Evolutionary conservation across 1,140 invertebrate species (phyloP).

Genomic region (Sitophilus oryzae): DNA sequence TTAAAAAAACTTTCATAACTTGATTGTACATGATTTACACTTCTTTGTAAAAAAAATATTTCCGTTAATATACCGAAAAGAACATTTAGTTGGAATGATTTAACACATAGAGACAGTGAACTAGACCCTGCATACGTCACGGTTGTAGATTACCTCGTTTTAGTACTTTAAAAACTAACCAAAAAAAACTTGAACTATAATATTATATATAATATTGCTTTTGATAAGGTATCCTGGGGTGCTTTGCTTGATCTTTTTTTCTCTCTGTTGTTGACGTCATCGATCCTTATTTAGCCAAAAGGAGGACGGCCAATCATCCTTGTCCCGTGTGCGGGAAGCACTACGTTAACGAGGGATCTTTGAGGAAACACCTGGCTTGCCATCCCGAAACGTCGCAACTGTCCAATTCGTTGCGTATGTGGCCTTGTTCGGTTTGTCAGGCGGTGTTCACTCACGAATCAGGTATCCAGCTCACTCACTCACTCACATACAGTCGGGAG

Average conservation of each 20-base stretch:
- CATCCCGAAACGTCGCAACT: slow-evolving; percentile 87
- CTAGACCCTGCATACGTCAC: not conserved
- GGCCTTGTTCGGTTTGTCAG: slow-evolving; percentile 90
- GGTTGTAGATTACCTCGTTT: not conserved
- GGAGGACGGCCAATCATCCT: slow-evolving; percentile 86
- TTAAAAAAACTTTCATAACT: no score
- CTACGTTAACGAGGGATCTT: slow-evolving; percentile 89
- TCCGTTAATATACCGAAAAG: no score
- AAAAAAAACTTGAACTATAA: not conserved
- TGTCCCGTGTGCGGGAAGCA: slow-evolving; percentile 92
- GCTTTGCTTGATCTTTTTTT: slow-evolving; percentile 46
- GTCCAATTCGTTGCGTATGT: slow-evolving; percentile 81
- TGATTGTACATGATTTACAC: no score
- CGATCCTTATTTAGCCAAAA: slow-evolving; percentile 80
- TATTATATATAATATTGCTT: slow-evolving; percentile 12
- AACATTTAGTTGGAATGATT: no score
- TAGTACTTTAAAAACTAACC: not conserved
- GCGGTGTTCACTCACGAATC: slow-evolving; percentile 90
- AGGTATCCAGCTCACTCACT: slow-evolving; percentile 53
- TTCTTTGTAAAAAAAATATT: no score
- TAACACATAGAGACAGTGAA: not conserved
- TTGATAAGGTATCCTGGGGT: slow-evolving; percentile 41
- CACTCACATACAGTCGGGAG: not conserved
- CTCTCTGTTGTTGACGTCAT: slow-evolving; percentile 47
- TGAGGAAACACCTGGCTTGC: slow-evolving; percentile 85